A percentile compares a stretch with the other conserved stretches of the same genome.
phyloP scores from a whole-genome alignment of 2,113 vertebrate species.

The Anoura caudifer region DNA sequence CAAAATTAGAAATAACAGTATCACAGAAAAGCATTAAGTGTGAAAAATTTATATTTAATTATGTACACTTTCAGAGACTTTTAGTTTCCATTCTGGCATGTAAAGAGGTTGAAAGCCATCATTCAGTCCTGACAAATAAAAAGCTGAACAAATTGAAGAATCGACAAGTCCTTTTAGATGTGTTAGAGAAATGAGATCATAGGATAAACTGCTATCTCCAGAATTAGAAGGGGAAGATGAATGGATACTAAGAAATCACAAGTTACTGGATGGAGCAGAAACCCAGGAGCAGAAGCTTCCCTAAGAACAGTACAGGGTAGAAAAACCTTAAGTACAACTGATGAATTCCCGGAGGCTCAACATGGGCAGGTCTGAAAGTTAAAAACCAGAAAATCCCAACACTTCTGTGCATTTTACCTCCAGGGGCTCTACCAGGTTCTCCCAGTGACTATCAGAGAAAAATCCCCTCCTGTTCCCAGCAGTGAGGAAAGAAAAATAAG shows the following conservation, averaged over 20 bases:
- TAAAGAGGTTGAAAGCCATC: not conserved
- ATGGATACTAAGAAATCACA: not conserved
- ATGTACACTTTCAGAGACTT: not conserved
- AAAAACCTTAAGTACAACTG: not conserved
- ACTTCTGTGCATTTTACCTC: not conserved
- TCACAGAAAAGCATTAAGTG: not conserved
- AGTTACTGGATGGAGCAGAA: not conserved
- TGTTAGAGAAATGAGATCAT: not conserved
- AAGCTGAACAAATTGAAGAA: not conserved
- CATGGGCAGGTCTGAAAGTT: not conserved
- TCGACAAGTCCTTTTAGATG: not conserved
- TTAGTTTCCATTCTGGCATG: not conserved
- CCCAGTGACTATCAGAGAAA: not conserved
- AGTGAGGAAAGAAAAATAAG: not conserved
- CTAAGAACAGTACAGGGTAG: not conserved
- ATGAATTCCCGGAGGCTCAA: not conserved
- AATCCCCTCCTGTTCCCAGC: not conserved
- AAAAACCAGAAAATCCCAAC: not conserved
- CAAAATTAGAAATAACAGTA: not conserved
- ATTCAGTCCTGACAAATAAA: not conserved
- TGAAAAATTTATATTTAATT: not conserved
- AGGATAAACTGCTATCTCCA: not conserved
- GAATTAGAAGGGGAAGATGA: not conserved
- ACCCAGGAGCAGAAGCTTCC: not conserved
- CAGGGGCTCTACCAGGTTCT: not conserved